These are phyloP conservation scores for Lepidocolaptes lacrymiger DNA, from an alignment of 2,797 vertebrate genomes.

Conservation along the genomic window DNA sequence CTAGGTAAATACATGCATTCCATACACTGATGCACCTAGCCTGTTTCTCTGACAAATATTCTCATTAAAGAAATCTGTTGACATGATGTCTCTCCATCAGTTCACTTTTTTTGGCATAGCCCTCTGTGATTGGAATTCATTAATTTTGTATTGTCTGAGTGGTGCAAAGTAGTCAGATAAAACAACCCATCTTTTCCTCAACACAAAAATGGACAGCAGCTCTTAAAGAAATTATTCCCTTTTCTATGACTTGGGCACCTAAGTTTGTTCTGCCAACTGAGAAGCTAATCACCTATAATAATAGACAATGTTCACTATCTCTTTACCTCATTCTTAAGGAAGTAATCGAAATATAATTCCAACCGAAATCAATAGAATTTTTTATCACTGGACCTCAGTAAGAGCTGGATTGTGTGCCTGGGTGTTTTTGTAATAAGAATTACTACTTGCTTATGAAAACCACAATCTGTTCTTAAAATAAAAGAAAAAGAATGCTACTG, in stretches of 20 bases:
- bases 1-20: no score
- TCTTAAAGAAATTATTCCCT: neutral
- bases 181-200: neutral
- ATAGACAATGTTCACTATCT: neutral
- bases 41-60: neutral
- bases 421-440: neutral
- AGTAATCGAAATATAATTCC: neutral
- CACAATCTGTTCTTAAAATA: neutral
- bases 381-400: neutral
- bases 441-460: neutral
- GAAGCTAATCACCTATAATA: neutral
- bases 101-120: neutral
- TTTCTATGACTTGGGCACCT: neutral
- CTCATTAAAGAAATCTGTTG: neutral
- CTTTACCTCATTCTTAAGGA: neutral
- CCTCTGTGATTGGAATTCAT: neutral
- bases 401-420: neutral
- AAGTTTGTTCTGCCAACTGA: neutral
- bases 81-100: neutral
- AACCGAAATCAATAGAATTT: neutral
- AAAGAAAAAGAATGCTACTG: neutral
- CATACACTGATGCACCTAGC: no score
- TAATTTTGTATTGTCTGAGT: neutral
- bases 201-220: neutral
- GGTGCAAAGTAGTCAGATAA: neutral